Evolutionary conservation across 2,113 vertebrate species (phyloP).

Genomic region (Gymnobelideus leadbeateri): DNA sequence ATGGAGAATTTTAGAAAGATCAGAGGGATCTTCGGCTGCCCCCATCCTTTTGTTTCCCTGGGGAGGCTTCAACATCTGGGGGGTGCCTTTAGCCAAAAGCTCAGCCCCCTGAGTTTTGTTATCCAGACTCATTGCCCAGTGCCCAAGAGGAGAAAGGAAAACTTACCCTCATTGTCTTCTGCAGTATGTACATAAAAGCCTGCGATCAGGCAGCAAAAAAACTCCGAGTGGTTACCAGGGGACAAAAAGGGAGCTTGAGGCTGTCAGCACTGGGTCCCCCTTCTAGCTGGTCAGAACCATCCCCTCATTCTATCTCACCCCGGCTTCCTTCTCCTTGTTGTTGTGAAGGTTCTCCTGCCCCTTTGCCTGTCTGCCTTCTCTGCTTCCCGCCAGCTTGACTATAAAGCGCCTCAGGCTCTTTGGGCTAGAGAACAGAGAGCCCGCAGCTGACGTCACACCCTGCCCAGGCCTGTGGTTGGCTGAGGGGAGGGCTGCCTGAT

Average conservation of each 20-base stretch:
- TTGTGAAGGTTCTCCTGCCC: neutral
- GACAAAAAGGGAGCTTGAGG: neutral
- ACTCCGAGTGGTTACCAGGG: neutral
- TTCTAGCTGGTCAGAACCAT: neutral
- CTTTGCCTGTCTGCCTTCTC: neutral
- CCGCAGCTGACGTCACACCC: constrained; percentile 70
- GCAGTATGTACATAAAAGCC: constrained; percentile 55
- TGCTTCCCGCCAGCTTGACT: constrained; percentile 55
- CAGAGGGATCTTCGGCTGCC: neutral
- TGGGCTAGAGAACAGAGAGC: constrained; percentile 18
- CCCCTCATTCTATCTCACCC: neutral
- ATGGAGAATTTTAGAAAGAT: neutral
- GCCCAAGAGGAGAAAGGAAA: neutral
- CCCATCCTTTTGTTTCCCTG: neutral
- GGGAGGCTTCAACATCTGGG: neutral
- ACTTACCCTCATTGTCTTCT: constrained; percentile 78
- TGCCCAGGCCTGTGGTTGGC: constrained; percentile 63
- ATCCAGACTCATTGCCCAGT: neutral
- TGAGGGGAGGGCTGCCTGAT: constrained; percentile 62
- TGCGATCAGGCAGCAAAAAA: neutral
- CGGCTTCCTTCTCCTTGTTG: neutral
- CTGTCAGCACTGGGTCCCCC: neutral
- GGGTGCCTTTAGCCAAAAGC: neutral
- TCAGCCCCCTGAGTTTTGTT: neutral
- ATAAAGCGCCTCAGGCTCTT: constrained; percentile 16